phyloP scores from a whole-genome alignment of 64 coral and sea anemone species.

The Anthopleura sola region DNA sequence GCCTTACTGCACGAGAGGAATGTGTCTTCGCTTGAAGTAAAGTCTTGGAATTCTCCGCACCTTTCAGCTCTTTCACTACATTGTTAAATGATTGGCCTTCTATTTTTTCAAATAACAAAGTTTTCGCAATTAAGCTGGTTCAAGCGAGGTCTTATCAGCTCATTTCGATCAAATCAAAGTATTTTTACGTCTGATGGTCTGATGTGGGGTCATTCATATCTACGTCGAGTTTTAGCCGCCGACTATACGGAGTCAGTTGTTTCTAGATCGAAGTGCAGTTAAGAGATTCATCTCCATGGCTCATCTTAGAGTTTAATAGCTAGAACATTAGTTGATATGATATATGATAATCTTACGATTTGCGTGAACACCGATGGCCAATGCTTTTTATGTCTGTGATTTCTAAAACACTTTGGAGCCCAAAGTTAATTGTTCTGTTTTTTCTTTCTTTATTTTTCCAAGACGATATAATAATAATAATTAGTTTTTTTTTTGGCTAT shows the following conservation, averaged over 20 bases:
- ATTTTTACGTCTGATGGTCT: constrained; percentile 12
- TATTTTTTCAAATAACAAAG: constrained; percentile 21
- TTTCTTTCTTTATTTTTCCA: background rate
- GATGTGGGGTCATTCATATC: constrained; percentile 13
- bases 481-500: constrained; percentile 4
- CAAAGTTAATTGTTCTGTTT: background rate
- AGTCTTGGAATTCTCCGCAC: background rate
- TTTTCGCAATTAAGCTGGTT: constrained; percentile 10
- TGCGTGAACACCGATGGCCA: background rate
- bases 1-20: background rate
- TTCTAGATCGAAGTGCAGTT: constrained; percentile 23
- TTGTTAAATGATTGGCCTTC: background rate
- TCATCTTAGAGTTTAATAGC: constrained; percentile 20
- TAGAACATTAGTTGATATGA: constrained; percentile 14
- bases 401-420: background rate
- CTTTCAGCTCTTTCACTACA: background rate
- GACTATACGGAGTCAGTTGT: constrained; percentile 24
- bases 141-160: background rate
- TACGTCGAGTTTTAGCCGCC: background rate
- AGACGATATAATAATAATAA: background rate
- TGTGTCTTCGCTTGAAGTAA: background rate
- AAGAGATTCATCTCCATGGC: background rate
- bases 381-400: background rate
- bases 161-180: constrained; percentile 8
- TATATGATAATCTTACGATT: constrained; percentile 20